Evolutionary conservation across 2,888 invertebrate species (phyloP).

Genomic region (Sturmia bella): DNA sequence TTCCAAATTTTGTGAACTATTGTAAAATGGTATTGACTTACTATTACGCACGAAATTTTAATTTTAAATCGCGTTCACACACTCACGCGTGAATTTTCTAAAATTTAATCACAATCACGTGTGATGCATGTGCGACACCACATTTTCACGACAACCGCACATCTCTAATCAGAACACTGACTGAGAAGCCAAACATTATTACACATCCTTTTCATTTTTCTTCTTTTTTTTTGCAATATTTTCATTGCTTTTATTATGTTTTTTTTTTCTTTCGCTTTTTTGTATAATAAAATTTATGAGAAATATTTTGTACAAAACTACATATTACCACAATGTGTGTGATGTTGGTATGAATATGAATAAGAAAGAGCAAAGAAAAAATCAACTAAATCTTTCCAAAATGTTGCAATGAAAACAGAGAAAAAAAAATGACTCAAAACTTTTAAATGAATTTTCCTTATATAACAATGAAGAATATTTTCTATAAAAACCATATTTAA

Average conservation of each 20-base stretch:
- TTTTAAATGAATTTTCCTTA: conserved; percentile 51
- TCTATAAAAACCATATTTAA: not conserved
- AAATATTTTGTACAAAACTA: conserved; percentile 50
- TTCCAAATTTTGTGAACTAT: too few relatives aligned
- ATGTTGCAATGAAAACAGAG: conserved; percentile 15
- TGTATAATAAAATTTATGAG: conserved; percentile 41
- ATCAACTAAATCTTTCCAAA: conserved; percentile 16
- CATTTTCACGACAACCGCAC: too few relatives aligned
- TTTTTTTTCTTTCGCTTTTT: not conserved
- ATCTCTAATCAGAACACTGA: too few relatives aligned
- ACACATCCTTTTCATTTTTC: conserved; percentile 30
- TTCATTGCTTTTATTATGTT: conserved; percentile 2
- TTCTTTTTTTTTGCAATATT: conserved; percentile 47
- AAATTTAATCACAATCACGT: too few relatives aligned
- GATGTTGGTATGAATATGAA: conserved; percentile 20
- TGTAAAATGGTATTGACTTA: too few relatives aligned
- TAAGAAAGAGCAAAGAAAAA: conserved; percentile 1
- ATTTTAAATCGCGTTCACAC: too few relatives aligned
- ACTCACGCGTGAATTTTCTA: too few relatives aligned
- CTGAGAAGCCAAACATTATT: conserved; percentile 62
- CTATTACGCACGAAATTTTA: too few relatives aligned
- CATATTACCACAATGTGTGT: conserved; percentile 6
- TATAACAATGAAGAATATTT: conserved; percentile 32
- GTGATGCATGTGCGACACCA: too few relatives aligned
- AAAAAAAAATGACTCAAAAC: conserved; percentile 22